phyloP scores from a whole-genome alignment of 2,888 invertebrate species.

The Acanthosepion esculentum region DNA sequence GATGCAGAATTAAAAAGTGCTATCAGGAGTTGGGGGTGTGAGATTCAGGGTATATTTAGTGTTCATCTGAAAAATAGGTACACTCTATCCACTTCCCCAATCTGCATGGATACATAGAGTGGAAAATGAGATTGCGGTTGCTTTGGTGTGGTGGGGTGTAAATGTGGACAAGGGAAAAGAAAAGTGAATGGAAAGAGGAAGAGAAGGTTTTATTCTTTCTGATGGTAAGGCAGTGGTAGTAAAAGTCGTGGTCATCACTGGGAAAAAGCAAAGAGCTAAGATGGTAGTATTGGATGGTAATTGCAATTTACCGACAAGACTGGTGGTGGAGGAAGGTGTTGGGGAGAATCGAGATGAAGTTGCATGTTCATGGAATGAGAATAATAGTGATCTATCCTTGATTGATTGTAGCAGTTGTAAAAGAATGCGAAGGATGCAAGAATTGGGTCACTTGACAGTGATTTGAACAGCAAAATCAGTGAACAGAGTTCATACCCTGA shows the following conservation, averaged over 20 bases:
- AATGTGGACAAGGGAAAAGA: not conserved
- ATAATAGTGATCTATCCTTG: not conserved
- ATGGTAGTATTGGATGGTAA: not conserved
- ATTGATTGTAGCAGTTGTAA: not conserved
- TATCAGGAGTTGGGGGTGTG: not conserved
- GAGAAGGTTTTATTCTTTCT: not conserved
- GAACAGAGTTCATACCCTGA: not conserved
- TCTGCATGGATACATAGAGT: not conserved
- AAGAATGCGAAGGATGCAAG: not conserved
- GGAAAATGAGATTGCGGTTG: not conserved
- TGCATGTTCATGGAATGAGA: not conserved
- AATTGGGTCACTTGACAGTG: not conserved
- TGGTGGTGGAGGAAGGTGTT: not conserved
- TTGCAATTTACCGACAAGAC: not conserved
- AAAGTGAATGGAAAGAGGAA: not conserved
- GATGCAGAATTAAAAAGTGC: not conserved
- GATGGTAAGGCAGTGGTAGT: not conserved
- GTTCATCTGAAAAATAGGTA: not conserved
- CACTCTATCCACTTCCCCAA: not conserved
- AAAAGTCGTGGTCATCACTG: not conserved
- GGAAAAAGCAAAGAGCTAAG: not conserved
- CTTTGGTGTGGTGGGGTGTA: not conserved
- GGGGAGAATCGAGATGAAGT: not conserved
- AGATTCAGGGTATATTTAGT: not conserved
- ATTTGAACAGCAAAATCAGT: not conserved